phyloP scores from a whole-genome alignment of 92 coral and sea anemone genomes.

The Parazoanthus atlanticus region DNA sequence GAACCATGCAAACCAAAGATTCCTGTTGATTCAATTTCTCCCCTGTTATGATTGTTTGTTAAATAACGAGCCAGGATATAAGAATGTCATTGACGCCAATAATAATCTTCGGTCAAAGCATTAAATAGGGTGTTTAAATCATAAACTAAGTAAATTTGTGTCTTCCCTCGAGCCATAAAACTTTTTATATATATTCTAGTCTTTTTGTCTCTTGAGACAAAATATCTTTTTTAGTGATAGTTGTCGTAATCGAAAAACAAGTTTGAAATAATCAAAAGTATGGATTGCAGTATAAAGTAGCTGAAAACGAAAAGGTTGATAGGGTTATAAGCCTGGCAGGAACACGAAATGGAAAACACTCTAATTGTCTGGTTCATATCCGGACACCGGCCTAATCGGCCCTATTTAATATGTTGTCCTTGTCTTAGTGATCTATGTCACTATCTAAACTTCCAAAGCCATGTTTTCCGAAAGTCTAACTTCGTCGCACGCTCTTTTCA shows the following conservation, averaged over 20 bases:
- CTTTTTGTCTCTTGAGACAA: not conserved
- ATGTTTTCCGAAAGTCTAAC: not conserved
- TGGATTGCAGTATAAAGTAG: not conserved
- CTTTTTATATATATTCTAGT: not conserved
- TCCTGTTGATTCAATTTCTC: not conserved
- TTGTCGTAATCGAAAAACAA: no score
- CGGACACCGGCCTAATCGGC: not conserved
- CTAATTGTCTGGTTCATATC: not conserved
- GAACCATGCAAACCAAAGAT: not conserved
- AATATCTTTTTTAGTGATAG: no score
- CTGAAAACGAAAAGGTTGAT: not conserved
- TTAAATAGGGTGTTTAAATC: not conserved
- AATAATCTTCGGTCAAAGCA: not conserved
- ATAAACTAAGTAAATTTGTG: not conserved
- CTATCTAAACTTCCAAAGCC: not conserved
- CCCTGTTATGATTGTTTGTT: not conserved
- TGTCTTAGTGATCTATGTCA: not conserved
- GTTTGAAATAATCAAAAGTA: not conserved
- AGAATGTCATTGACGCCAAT: not conserved
- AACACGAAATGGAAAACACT: not conserved
- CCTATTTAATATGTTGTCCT: not conserved
- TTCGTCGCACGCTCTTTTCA: not conserved
- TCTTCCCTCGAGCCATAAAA: not conserved
- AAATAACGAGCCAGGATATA: not conserved
- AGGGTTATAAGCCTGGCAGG: not conserved